Conservation (phyloP, 2,113 vertebrate species). For the Sisor rabdophorus region DNA sequence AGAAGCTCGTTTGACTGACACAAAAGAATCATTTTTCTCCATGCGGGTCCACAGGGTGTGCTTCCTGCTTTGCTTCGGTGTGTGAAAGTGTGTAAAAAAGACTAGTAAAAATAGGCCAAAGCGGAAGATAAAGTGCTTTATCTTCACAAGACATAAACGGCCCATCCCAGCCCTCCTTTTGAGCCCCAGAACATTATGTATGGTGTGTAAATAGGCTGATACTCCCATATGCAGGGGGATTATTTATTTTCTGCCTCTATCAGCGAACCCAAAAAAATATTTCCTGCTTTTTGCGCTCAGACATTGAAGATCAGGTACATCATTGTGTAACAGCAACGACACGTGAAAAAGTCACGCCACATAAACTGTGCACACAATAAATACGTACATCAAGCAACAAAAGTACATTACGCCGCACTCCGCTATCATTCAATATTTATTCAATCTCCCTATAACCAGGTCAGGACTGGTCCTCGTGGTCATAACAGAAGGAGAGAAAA, state of each 20-base stretch:
- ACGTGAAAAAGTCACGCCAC: constrained; percentile 27
- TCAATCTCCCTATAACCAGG: constrained; percentile 19
- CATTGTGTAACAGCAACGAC: constrained; percentile 43
- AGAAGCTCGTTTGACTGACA: constrained; percentile 32
- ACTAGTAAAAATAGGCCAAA: constrained; percentile 48
- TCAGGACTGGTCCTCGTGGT: constrained; percentile 19
- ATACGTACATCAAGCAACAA: constrained; percentile 25
- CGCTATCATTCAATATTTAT: constrained; percentile 46
- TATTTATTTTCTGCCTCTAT: constrained; percentile 39
- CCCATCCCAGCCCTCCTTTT: constrained; percentile 40
- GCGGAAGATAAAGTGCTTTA: constrained; percentile 50
- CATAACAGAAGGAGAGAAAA: constrained; percentile 2
- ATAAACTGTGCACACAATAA: constrained; percentile 2
- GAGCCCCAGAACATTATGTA: constrained; percentile 47
- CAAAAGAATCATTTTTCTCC: constrained; percentile 33
- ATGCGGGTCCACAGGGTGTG: constrained; percentile 18
- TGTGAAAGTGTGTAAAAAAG: constrained; percentile 14
- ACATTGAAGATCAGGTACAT: constrained; percentile 39
- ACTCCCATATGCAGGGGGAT: constrained; percentile 40
- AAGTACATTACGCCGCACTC: constrained; percentile 34
- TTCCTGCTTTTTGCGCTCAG: constrained; percentile 16
- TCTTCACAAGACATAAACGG: constrained; percentile 50
- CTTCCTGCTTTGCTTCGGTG: background rate
- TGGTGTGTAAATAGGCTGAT: constrained; percentile 45
- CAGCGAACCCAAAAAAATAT: constrained; percentile 35